A percentile compares a stretch with the other conserved stretches of the same genome.
Evolutionary conservation across 2,113 vertebrate genomes (phyloP).

Genomic region (Glaucomys volans): DNA sequence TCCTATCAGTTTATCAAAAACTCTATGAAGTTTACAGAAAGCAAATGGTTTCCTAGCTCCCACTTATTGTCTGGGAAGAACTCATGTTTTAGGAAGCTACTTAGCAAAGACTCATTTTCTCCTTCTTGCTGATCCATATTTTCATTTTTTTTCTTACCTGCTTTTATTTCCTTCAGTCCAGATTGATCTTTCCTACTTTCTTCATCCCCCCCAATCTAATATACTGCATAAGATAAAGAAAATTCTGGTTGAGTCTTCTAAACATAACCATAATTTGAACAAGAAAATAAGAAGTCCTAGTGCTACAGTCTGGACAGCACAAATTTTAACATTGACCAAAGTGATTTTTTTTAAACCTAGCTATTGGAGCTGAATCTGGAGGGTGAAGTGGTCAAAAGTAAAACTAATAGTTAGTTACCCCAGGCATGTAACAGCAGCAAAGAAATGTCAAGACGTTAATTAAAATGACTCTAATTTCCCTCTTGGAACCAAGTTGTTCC

Average conservation of each 20-base stretch:
- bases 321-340: constrained; percentile 1
- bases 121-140: neutral
- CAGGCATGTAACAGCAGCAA: constrained; percentile 29
- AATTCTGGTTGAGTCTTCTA: constrained; percentile 42
- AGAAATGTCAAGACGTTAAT: constrained; percentile 24
- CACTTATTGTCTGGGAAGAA: neutral
- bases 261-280: neutral
- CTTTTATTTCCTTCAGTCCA: neutral
- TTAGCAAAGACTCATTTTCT: neutral
- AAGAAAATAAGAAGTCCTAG: neutral
- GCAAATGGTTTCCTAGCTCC: neutral
- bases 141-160: neutral
- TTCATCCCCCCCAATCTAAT: neutral
- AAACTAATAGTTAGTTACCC: neutral
- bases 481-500: constrained; percentile 28
- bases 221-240: neutral
- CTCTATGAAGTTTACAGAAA: constrained; percentile 11
- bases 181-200: neutral
- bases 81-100: neutral
- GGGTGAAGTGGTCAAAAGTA: neutral
- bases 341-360: neutral
- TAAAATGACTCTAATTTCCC: neutral
- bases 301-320: neutral
- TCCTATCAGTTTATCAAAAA: constrained; percentile 43
- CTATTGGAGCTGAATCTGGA: neutral